A percentile compares a stretch with the other conserved stretches of the same genome.
These are phyloP conservation scores for Uloborus diversus DNA, from an alignment of 1,140 invertebrate genomes.

Conservation along the genomic window DNA sequence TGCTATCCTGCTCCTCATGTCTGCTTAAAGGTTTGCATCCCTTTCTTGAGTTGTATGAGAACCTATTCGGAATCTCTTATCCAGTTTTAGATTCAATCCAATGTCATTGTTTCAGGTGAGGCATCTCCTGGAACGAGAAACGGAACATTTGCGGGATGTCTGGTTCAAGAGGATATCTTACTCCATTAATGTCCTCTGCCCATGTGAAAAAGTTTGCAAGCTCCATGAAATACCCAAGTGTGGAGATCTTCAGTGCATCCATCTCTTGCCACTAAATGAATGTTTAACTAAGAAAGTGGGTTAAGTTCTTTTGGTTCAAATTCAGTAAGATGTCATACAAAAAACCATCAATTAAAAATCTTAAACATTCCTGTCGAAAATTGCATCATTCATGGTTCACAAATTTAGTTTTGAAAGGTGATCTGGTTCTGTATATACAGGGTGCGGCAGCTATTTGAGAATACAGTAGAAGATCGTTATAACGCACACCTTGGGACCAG, in stretches of 20 bases:
- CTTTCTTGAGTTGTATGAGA: background rate
- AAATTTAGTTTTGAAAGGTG: too few relatives aligned
- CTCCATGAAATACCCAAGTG: constrained; percentile 63
- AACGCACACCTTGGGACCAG: too few relatives aligned
- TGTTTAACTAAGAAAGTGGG: constrained; percentile 67
- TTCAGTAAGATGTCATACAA: too few relatives aligned
- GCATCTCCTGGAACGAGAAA: constrained; percentile 66
- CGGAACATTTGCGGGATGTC: constrained; percentile 63
- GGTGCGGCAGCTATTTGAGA: too few relatives aligned
- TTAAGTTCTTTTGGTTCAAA: background rate
- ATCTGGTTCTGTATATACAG: too few relatives aligned
- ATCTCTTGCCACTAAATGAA: constrained; percentile 67
- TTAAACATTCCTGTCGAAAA: too few relatives aligned
- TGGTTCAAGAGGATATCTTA: constrained; percentile 67
- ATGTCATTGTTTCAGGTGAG: constrained; percentile 65
- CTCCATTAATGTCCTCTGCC: constrained; percentile 64
- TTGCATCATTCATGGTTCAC: too few relatives aligned
- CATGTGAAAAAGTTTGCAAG: constrained; percentile 64
- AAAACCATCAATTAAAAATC: too few relatives aligned
- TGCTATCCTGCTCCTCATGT: constrained; percentile 52
- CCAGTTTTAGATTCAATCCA: too few relatives aligned
- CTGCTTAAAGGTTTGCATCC: constrained; percentile 57
- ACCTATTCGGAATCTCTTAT: too few relatives aligned
- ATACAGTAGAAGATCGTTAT: too few relatives aligned
- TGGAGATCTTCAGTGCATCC: constrained; percentile 63